Conservation (phyloP, 1,140 invertebrate genomes). For the Drosophila malerkotliana region DNA sequence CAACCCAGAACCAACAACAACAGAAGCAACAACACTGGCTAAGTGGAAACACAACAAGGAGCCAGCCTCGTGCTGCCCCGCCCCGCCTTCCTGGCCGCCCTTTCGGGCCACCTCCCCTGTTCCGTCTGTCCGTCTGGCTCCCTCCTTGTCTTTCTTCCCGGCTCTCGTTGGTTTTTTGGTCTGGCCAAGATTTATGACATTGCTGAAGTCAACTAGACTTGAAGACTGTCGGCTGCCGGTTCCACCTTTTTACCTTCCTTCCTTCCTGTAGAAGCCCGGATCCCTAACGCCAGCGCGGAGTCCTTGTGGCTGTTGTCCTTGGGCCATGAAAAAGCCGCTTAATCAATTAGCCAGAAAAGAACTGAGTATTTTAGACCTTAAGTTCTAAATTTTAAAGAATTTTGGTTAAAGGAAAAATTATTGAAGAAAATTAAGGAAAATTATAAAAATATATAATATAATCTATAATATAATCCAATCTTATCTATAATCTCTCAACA, state of each 20-base stretch:
- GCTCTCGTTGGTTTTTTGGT: background rate
- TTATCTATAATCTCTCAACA: conserved; percentile 19
- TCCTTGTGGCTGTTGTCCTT: conserved; percentile 43
- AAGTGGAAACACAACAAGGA: conserved; percentile 17
- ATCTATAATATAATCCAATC: background rate
- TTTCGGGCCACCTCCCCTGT: background rate
- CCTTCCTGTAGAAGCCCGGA: background rate
- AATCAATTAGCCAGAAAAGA: conserved; percentile 42
- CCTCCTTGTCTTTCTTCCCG: background rate
- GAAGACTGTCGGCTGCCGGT: conserved; percentile 29
- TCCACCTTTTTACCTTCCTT: background rate
- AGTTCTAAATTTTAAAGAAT: too few relatives aligned
- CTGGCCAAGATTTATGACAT: conserved; percentile 48
- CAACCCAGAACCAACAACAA: conserved; percentile 12
- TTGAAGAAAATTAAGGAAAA: background rate
- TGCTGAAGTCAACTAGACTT: conserved; percentile 43
- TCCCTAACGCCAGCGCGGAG: conserved; percentile 1
- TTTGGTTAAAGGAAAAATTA: too few relatives aligned
- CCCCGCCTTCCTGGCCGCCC: background rate
- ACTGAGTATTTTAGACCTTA: background rate
- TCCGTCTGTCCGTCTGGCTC: background rate
- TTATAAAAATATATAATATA: background rate
- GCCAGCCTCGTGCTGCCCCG: conserved; percentile 36
- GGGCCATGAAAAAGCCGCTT: conserved; percentile 39
- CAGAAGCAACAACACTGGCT: background rate